Base-by-base conservation (phyloP, 2,888 invertebrate genomes). In the Poecilus cupreus region DNA sequence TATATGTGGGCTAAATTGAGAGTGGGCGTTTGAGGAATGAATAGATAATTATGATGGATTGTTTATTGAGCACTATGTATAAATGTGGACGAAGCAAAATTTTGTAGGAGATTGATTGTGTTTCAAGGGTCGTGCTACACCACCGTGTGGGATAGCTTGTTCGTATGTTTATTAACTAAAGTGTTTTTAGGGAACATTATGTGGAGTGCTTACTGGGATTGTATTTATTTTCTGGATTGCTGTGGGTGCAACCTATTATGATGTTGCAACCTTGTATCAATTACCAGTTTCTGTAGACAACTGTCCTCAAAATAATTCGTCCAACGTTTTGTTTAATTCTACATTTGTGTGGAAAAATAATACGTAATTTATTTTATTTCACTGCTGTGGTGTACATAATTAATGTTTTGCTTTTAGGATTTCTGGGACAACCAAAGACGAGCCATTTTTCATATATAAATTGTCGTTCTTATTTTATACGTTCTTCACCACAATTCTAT, bases 211-310 rank as follows among this genome's bases (percentile, higher is more conserved):
- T 6, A 13, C 54, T 26, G 32, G 26, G 13, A 18, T 75, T 13
- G n/a, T 75, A 22, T 24, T 75, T 32, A 51, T 75, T 11, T 26
- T n/a, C 13, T 75, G 75, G 75, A 75, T 75, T 8, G 51, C 22
- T n/a, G 13, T 75, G 1, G 26, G 54, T 11, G 75, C 54, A 24
- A 20, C 51, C 13, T 74, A 46, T 51, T 51, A 51, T 54, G 32
- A 75, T 32, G 13, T 75, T 22, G 22, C 4, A 0, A 11, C 26
- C 3, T 13, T 24, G 1, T 75, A 51, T 26, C 13, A 5, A 10
- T 24, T 75, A 16, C 75, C 43, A 8, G 1, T 43, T 43, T 43
- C 43, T 43, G 10, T 11, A 43, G n/a, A 43, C 0, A 43, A 43
- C 43, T 43, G 43, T 10, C 0, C 43, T 32, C 8, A 5, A 1